Base-by-base conservation (phyloP, 2,797 vertebrate genomes). In the Melanogrammus aeglefinus region DNA sequence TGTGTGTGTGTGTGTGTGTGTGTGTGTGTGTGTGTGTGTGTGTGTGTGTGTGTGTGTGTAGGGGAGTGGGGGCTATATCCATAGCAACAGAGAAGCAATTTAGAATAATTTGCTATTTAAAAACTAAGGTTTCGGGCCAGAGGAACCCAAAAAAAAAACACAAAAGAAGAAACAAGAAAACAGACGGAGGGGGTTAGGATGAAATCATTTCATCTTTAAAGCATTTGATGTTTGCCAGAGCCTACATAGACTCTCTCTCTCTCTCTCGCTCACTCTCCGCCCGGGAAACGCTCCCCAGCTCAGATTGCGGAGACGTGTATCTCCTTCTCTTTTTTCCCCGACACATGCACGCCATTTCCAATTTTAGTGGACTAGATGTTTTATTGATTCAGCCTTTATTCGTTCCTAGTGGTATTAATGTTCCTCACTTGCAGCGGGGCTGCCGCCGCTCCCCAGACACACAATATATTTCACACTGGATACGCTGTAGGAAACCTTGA, bases 11-110 rank as follows among this genome's bases (percentile, higher is more conserved):
- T 31, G 31, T 31, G 31, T 31, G 31, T 31, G 31, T 31, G 31
- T 31, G 31, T 31, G 31, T 31, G 31, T 31, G 31, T 31, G 31
- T 31, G 31, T 31, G 31, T 31, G 31, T 31, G 31, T 31, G 31
- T 31, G 31, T 31, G 31, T 31, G 31, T 31, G 31, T 31, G 31
- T 31, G 44, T 47, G 9, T 47, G 44, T 47, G 44, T 47, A 51
- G 78, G 76, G 57, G 75, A 51, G 74, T 47, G 24, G 33, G 82
- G 81, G 78, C 84, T 78, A 88, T 92, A 90, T 92, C 92, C 90
- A 92, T 94, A 85, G 92, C 90, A 91, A 93, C 91, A 90, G 90
- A 87, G 84, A 91, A 91, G 90, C 90, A 90, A 92, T 92, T 91
- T 89, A 91, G 88, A 91, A 91, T 90, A 88, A 91, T 91, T 92